These are phyloP conservation scores for Tetropium fuscum DNA, from an alignment of 2,888 invertebrate species.

Conservation along the genomic window DNA sequence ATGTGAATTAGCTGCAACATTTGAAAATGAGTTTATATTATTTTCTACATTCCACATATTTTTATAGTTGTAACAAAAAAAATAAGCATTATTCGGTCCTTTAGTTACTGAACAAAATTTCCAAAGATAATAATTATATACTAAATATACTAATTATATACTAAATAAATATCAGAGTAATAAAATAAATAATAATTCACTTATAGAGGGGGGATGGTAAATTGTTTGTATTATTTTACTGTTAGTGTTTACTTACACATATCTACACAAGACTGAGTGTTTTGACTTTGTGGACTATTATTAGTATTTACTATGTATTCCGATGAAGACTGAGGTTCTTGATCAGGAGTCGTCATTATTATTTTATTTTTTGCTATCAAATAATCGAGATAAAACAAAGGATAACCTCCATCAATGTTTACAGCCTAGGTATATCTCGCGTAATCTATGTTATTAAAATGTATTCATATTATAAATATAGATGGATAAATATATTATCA, in stretches of 20 bases:
- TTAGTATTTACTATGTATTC: conserved; percentile 20
- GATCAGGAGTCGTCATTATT: conserved; percentile 32
- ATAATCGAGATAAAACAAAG: conserved; percentile 9
- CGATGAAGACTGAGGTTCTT: conserved; percentile 16
- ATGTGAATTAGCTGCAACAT: conserved; percentile 59
- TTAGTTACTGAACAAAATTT: background rate
- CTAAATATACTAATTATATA: background rate
- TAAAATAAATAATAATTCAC: conserved; percentile 5
- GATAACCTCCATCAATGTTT: conserved; percentile 14
- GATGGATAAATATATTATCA: too few species aligned
- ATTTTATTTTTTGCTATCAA: background rate
- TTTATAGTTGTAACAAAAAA: too few species aligned
- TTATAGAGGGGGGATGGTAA: background rate
- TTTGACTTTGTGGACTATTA: conserved; percentile 29
- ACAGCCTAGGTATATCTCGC: too few species aligned
- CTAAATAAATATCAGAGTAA: conserved; percentile 9
- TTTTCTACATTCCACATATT: background rate
- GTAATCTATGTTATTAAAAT: too few species aligned
- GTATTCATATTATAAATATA: too few species aligned
- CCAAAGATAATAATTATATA: background rate
- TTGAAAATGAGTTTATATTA: conserved; percentile 28
- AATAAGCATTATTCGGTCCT: too few species aligned
- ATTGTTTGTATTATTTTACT: conserved; percentile 15
- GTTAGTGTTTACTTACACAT: conserved; percentile 52
- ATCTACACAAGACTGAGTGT: conserved; percentile 50